Percentiles rank a stretch among this genome's conserved stretches.
phyloP scores from a whole-genome alignment of 2,888 invertebrate genomes.

The Polyommatus icarus region DNA sequence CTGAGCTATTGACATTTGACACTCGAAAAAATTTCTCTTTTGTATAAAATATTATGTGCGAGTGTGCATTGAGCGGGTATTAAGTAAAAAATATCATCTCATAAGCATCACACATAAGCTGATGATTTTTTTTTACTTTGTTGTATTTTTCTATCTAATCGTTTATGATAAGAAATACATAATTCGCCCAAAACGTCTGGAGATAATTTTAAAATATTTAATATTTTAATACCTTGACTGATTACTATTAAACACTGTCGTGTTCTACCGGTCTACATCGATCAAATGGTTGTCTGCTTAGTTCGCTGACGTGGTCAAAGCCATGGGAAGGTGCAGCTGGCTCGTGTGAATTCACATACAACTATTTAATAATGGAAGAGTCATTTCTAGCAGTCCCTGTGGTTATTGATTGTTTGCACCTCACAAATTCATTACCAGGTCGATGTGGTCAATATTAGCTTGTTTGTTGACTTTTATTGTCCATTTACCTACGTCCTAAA shows the following conservation, averaged over 20 bases:
- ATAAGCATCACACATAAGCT: no score
- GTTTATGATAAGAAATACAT: no score
- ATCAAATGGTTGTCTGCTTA: slow-evolving; percentile 36
- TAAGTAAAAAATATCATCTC: no score
- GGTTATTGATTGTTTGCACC: slow-evolving; percentile 39
- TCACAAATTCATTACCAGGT: slow-evolving; percentile 47
- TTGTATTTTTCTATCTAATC: neutral
- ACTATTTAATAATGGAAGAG: slow-evolving; percentile 28
- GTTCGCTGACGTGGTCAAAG: slow-evolving; percentile 66
- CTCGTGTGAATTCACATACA: slow-evolving; percentile 40
- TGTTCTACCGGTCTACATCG: neutral
- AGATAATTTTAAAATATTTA: no score
- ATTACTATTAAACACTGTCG: neutral
- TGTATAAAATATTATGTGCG: no score
- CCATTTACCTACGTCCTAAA: no score
- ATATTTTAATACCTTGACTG: slow-evolving; percentile 7
- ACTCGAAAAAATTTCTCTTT: no score
- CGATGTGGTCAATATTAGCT: slow-evolving; percentile 52
- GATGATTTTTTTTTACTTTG: no score
- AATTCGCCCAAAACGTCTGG: no score
- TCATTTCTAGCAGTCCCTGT: slow-evolving; percentile 40
- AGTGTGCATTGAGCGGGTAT: no score
- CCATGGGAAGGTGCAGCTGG: slow-evolving; percentile 63
- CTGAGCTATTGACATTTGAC: no score
- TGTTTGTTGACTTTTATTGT: slow-evolving; percentile 38